Evolutionary conservation across 2,113 vertebrate genomes (phyloP).

Genomic region (Hyla sarda): DNA sequence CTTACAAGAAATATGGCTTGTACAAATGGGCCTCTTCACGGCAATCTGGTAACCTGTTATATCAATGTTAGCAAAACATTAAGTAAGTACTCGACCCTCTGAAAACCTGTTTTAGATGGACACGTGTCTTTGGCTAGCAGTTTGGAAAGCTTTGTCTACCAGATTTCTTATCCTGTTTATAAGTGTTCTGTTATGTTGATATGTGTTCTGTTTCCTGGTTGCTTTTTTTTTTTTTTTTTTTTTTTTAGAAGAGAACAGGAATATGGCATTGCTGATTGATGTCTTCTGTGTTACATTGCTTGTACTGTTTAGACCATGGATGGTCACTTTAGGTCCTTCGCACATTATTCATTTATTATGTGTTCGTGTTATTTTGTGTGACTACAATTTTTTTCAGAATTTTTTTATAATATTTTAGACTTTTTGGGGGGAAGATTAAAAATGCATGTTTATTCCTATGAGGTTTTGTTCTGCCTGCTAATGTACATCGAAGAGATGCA

Average conservation of each 20-base stretch:
- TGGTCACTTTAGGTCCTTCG: neutral
- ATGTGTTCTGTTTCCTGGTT: neutral
- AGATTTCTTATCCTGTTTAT: neutral
- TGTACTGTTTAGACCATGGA: neutral
- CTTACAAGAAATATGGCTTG: slow-evolving; percentile 58
- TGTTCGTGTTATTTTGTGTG: neutral
- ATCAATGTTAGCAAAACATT: slow-evolving; percentile 26
- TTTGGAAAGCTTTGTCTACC: neutral
- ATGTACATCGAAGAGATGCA: neutral
- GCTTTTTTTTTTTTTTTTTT: too few species aligned
- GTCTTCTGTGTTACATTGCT: neutral
- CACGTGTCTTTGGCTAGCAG: neutral
- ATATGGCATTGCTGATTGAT: neutral
- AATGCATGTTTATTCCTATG: neutral
- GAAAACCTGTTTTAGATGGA: neutral
- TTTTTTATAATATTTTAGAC: neutral
- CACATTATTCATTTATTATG: neutral
- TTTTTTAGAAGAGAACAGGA: neutral
- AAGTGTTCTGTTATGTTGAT: neutral
- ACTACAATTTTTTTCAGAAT: too few species aligned
- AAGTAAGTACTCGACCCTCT: neutral
- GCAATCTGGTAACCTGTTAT: slow-evolving; percentile 27
- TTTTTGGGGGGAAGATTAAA: neutral
- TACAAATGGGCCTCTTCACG: slow-evolving; percentile 44
- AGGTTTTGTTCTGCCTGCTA: neutral